Percentiles rank a stretch among this genome's conserved stretches.
These are phyloP conservation scores for Perca flavescens DNA, from an alignment of 2,113 vertebrate species.

Conservation along the genomic window DNA sequence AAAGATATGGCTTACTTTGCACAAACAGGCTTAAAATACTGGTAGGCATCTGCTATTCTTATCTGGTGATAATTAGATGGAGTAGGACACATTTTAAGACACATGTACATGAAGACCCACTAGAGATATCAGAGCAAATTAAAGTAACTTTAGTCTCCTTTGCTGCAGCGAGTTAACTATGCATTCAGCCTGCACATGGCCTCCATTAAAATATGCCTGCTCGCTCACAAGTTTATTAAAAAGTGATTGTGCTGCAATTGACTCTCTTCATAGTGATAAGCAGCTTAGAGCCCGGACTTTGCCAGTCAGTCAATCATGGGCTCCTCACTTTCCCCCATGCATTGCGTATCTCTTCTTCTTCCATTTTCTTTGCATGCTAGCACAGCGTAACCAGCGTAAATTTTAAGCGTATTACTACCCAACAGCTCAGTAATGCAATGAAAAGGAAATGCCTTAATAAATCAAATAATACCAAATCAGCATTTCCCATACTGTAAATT, in stretches of 20 bases:
- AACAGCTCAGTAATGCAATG: slow-evolving; percentile 7
- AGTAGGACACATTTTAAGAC: slow-evolving; percentile 6
- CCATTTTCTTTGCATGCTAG: slow-evolving; percentile 37
- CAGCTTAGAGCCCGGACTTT: slow-evolving; percentile 70
- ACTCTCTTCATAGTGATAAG: slow-evolving; percentile 72
- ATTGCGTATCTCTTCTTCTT: slow-evolving; percentile 36
- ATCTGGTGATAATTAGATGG: slow-evolving; percentile 24
- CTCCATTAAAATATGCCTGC: slow-evolving; percentile 63
- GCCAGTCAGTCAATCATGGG: slow-evolving; percentile 70
- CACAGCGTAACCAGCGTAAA: slow-evolving; percentile 20
- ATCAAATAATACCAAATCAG: slow-evolving; percentile 10
- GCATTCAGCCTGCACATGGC: slow-evolving; percentile 37
- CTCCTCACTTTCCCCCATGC: slow-evolving; percentile 40
- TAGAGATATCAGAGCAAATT: slow-evolving; percentile 33
- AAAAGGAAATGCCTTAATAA: not conserved
- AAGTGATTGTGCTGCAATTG: slow-evolving; percentile 73
- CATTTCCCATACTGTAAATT: slow-evolving; percentile 15
- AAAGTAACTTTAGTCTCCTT: slow-evolving; percentile 10
- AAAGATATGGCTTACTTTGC: not conserved
- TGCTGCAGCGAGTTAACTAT: slow-evolving; percentile 42
- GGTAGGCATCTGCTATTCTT: slow-evolving; percentile 6
- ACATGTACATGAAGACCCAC: not conserved
- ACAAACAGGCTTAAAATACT: slow-evolving; percentile 1
- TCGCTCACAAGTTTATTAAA: slow-evolving; percentile 75
- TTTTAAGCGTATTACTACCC: slow-evolving; percentile 35